phyloP scores from a whole-genome alignment of 2,888 invertebrate species.

The Synergus gifuensis region DNA sequence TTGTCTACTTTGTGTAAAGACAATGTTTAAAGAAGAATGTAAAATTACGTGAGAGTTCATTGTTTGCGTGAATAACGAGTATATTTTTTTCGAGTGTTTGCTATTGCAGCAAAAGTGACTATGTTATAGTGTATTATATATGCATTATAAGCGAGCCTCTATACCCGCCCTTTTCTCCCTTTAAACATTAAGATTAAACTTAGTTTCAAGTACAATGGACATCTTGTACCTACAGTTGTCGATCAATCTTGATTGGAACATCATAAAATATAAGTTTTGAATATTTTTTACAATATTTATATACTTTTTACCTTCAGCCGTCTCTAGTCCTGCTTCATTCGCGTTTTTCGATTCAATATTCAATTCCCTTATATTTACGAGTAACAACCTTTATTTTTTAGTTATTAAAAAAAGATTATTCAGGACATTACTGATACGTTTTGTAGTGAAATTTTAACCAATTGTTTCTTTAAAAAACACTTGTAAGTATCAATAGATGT shows the following conservation, averaged over 20 bases:
- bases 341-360: conserved; percentile 41
- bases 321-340: conserved; percentile 31
- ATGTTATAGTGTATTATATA: conserved; percentile 44
- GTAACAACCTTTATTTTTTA: not conserved
- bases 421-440: not conserved
- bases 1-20: conserved; percentile 17
- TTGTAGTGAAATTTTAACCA: conserved; percentile 18
- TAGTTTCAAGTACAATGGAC: conserved; percentile 68
- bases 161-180: conserved; percentile 61
- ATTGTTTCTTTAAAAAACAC: conserved; percentile 12
- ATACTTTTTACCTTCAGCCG: conserved; percentile 52
- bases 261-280: conserved; percentile 77
- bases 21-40: conserved; percentile 34
- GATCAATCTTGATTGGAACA: conserved; percentile 72
- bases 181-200: conserved; percentile 66
- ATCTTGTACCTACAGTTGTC: conserved; percentile 72
- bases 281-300: conserved; percentile 74
- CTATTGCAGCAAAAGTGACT: conserved; percentile 35
- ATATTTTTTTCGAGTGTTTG: conserved; percentile 35
- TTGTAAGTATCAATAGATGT: conserved; percentile 28
- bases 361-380: conserved; percentile 25
- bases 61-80: conserved; percentile 32
- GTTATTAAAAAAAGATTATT: not conserved
- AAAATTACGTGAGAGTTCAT: conserved; percentile 22
- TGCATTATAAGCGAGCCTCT: conserved; percentile 45